Base-by-base conservation (phyloP, 2,888 invertebrate genomes). In the Koerneria pararmatus region DNA sequence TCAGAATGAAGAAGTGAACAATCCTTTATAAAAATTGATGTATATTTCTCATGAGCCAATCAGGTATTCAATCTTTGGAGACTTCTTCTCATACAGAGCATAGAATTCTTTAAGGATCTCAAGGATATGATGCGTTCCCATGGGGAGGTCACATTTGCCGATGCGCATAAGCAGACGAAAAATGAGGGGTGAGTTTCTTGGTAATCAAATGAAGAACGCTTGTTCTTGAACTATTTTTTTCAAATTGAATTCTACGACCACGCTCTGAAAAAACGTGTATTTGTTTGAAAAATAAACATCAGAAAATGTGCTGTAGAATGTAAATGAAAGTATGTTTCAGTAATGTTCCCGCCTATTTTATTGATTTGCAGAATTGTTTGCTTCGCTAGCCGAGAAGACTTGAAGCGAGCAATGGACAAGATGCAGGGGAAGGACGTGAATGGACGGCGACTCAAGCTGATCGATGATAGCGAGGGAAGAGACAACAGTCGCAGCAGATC, bases 61-160 rank as follows among this genome's bases (percentile, higher is more conserved):
- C 24, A 22, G 24, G 27, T 24, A 6, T 15, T 8, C 49, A 24
- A n/a, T 31, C n/a, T n/a, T n/a, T n/a, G n/a, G n/a, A n/a, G n/a
- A n/a, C n/a, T n/a, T n/a, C n/a, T n/a, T n/a, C n/a, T n/a, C n/a
- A n/a, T n/a, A n/a, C n/a, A n/a, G n/a, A n/a, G n/a, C n/a, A n/a
- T 58, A n/a, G n/a, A n/a, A 32, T 27, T 3, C 27, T 62, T 76
- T 65, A 61, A 78, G 92, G 97, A 97, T 86, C 88, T 97, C 86
- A 98, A 97, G 88, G 97, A 98, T 88, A 94, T 93, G 86, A 97
- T 97, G 95, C 90, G 97, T 81, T 93, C 95, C 77, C 97, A 95
- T 72, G 32, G 95, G 71, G 97, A 97, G 88, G 95, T 97, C 2
- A 95, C 95, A 34, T 97, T 95, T 85, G 95, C 97, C 78, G 97